Evolutionary conservation across 2,113 vertebrate species (phyloP).

Genomic region (Dermatemys mawii): DNA sequence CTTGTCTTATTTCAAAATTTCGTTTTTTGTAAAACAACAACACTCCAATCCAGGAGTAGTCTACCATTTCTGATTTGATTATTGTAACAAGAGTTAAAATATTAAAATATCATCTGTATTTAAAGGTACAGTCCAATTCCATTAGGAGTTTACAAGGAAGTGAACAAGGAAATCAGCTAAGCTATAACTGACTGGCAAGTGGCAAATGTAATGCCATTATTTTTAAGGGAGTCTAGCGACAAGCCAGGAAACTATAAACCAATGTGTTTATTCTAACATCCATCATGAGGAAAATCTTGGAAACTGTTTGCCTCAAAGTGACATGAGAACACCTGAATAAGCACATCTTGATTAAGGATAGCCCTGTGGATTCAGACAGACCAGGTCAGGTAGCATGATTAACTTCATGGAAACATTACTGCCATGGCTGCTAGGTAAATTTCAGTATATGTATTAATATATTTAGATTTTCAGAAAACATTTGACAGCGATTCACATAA

Average conservation of each 20-base stretch:
- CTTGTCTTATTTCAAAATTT: not conserved
- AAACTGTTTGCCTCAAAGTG: not conserved
- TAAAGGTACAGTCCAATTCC: not conserved
- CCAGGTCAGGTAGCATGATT: not conserved
- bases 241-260: not conserved
- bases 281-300: not conserved
- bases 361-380: not conserved
- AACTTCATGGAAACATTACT: not conserved
- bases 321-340: not conserved
- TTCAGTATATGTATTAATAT: not conserved
- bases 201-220: not conserved
- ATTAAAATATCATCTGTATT: not conserved
- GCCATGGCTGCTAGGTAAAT: not conserved
- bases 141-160: not conserved
- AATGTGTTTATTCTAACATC: not conserved
- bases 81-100: not conserved
- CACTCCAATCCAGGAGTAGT: rapidly evolving
- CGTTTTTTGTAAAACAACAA: not conserved
- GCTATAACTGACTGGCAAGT: rapidly evolving
- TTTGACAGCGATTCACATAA: not conserved
- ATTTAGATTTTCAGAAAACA: not conserved
- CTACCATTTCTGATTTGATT: not conserved
- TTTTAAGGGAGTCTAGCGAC: not conserved
- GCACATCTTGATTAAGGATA: not conserved
- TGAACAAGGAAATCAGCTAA: not conserved